Evolutionary conservation across 2,113 vertebrate genomes (phyloP), one percentile per base, ranked within the genome.

Genomic region (Neolamprologus longior): DNA sequence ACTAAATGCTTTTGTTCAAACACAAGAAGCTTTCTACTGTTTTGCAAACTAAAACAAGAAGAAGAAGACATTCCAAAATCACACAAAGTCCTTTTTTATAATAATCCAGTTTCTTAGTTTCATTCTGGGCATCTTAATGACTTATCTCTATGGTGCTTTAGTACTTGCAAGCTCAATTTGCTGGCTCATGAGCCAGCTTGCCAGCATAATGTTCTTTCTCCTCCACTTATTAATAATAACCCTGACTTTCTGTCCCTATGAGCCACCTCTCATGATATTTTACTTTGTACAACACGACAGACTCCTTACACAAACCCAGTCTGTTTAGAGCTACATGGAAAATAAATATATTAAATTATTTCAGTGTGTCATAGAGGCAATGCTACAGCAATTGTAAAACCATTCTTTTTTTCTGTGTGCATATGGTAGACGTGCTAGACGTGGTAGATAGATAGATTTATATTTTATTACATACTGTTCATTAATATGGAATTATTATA

Each of bases 171-270:
- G 92, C 93, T 92, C 94, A 94, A 93, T 95, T 95, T 93, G 91
- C 93, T 94, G 91, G 92, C 92, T 94, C 91, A 94, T 93, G 93
- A 95, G 94, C 91, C 93, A 83, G 89, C 86, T 89, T 92, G 88
- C 90, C 66, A 85, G 87, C 90, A 91, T 94, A 93, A 95, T 94
- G 93, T 95, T 94, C 90, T 93, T 92, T 93, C 88, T 92, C 89
- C 81, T 93, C 82, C 89, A 89, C 90, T 94, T 94, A 92, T 93
- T 93, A 94, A 92, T 94, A 93, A 94, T 91, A 94, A 93, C 90
- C 83, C 89, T 82, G 85, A 57, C 57, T 93, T 78, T 92, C 54
- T 88, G 88, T 91, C 88, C 89, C 91, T 94, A 79, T 86, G 88
- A 93, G 88, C 50, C 84, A 73, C 83, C 37, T 33, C 47, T 91